These are phyloP conservation scores for Puntigrus tetrazona DNA, from an alignment of 2,113 vertebrate species.

Conservation along the genomic window DNA sequence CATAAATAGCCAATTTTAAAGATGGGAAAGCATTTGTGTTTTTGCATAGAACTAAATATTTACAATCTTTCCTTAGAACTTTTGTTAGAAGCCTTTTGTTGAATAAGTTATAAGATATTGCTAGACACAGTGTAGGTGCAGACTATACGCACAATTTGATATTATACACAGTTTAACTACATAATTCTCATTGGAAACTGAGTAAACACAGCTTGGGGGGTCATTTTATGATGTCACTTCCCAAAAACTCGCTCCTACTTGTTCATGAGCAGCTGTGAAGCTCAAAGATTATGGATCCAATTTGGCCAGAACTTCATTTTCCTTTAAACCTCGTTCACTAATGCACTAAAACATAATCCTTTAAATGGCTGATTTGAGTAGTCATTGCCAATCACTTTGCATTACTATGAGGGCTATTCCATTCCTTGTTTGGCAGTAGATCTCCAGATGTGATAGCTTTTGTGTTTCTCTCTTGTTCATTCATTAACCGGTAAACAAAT, in stretches of 20 bases:
- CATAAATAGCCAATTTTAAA: background rate
- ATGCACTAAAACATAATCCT: slow-evolving; percentile 7
- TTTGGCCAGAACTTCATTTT: background rate
- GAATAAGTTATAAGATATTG: background rate
- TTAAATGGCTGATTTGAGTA: slow-evolving; percentile 8
- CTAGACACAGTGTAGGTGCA: background rate
- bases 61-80: background rate
- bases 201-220: background rate
- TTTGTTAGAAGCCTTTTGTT: background rate
- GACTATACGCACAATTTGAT: background rate
- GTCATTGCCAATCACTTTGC: background rate
- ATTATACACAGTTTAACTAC: background rate
- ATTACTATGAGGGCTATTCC: background rate
- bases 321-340: background rate
- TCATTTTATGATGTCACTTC: background rate
- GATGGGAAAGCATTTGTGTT: background rate
- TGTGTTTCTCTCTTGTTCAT: background rate
- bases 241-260: background rate
- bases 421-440: background rate
- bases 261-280: background rate
- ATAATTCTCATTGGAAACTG: background rate
- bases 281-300: background rate
- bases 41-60: background rate
- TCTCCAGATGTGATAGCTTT: background rate
- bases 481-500: background rate